These are phyloP conservation scores for Rachycentron canadum DNA, from an alignment of 2,797 vertebrate genomes.

Conservation along the genomic window DNA sequence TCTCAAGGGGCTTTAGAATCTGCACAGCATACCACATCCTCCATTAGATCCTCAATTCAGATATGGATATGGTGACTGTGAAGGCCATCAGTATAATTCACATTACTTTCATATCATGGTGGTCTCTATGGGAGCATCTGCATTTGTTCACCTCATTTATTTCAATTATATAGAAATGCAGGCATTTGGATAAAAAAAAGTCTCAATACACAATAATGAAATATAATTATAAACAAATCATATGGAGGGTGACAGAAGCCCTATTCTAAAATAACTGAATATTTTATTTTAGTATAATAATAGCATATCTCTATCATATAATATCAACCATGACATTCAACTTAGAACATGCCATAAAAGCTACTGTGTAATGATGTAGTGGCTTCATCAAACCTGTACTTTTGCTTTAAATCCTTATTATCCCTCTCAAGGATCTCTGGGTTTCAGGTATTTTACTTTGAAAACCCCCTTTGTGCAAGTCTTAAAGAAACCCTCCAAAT, in stretches of 20 bases:
- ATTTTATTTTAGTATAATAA: too few species aligned
- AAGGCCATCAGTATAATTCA: neutral
- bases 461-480: slow-evolving; percentile 40
- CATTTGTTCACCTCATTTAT: too few species aligned
- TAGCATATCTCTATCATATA: too few species aligned
- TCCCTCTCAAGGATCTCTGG: slow-evolving; percentile 26
- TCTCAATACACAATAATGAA: too few species aligned
- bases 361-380: neutral
- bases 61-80: neutral
- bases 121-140: neutral
- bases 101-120: neutral
- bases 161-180: too few species aligned
- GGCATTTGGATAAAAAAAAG: too few species aligned
- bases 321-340: neutral
- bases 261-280: too few species aligned
- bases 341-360: neutral
- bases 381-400: neutral
- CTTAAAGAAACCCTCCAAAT: slow-evolving; percentile 44
- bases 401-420: slow-evolving; percentile 1
- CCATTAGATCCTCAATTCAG: too few species aligned
- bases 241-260: too few species aligned
- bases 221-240: too few species aligned
- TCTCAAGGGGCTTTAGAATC: neutral
- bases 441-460: slow-evolving; percentile 42
- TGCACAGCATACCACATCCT: neutral